Conservation (phyloP, 2,888 invertebrate species). For the Ochropleura plecta region DNA sequence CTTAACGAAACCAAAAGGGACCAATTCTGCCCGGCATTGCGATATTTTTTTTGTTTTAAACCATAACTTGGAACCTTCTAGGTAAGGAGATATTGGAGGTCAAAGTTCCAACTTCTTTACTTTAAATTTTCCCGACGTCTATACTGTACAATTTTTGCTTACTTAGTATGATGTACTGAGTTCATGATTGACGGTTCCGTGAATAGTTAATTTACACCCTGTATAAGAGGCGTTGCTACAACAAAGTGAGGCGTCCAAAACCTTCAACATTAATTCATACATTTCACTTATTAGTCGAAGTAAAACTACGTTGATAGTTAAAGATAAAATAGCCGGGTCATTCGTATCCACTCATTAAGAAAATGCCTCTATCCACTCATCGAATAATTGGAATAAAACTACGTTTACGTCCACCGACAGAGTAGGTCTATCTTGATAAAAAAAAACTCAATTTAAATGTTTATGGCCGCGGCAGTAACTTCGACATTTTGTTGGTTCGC, state of each 20-base stretch:
- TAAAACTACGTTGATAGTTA: constrained; percentile 43
- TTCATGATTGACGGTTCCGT: too few species aligned
- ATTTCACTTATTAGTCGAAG: constrained; percentile 49
- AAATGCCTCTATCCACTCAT: constrained; percentile 66
- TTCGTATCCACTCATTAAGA: constrained; percentile 62
- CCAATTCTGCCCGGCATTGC: too few species aligned
- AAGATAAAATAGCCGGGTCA: constrained; percentile 51
- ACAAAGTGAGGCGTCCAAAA: constrained; percentile 11
- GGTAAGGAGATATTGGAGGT: too few species aligned
- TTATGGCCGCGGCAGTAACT: constrained; percentile 67
- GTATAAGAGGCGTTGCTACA: constrained; percentile 4
- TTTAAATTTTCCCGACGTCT: too few species aligned
- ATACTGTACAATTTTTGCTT: too few species aligned
- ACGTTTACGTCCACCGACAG: constrained; percentile 65
- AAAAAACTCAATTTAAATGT: constrained; percentile 72
- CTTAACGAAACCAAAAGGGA: too few species aligned
- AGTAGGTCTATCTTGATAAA: constrained; percentile 71
- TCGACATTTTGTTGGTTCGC: constrained; percentile 69
- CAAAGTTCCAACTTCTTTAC: too few species aligned
- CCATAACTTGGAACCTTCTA: too few species aligned
- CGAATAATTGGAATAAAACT: constrained; percentile 69
- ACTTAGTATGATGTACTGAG: too few species aligned
- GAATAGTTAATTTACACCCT: background rate
- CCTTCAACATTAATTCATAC: constrained; percentile 37
- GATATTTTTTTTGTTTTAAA: too few species aligned